phyloP scores from a whole-genome alignment of 1,140 invertebrate species.

The Akabosia matsudoensis region DNA sequence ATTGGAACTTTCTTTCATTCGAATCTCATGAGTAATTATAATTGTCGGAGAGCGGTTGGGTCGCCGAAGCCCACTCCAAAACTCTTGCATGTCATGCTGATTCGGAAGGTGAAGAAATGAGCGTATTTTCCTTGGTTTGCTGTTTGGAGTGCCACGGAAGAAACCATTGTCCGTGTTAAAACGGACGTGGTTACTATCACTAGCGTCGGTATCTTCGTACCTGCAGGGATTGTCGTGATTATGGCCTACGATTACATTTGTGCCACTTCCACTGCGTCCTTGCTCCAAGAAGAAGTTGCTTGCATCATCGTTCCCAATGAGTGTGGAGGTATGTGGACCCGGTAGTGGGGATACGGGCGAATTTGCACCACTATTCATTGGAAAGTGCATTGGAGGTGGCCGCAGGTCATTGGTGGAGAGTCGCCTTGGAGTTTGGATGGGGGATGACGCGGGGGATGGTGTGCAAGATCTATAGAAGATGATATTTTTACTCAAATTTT shows the following conservation, averaged over 20 bases:
- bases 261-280: neutral
- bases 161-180: neutral
- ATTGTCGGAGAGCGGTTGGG: constrained; percentile 46
- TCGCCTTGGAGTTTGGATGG: constrained; percentile 38
- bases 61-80: constrained; percentile 44
- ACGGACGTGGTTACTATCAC: neutral
- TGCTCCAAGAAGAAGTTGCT: neutral
- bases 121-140: constrained; percentile 37
- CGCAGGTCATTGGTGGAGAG: constrained; percentile 46
- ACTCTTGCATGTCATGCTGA: constrained; percentile 45
- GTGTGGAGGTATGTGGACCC: constrained; percentile 30
- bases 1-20: constrained; percentile 35
- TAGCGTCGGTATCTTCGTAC: neutral
- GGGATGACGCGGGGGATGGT: constrained; percentile 45
- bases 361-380: constrained; percentile 5
- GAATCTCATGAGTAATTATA: constrained; percentile 47
- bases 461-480: constrained; percentile 40
- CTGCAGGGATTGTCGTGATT: neutral
- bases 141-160: neutral
- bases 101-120: constrained; percentile 46
- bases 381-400: constrained; percentile 39
- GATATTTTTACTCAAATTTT: neutral
- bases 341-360: constrained; percentile 32
- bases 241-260: neutral
- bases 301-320: neutral